Evolutionary conservation across 2,797 vertebrate genomes (phyloP), one percentile per base, ranked within the genome.

Genomic region (Artibeus jamaicensis): DNA sequence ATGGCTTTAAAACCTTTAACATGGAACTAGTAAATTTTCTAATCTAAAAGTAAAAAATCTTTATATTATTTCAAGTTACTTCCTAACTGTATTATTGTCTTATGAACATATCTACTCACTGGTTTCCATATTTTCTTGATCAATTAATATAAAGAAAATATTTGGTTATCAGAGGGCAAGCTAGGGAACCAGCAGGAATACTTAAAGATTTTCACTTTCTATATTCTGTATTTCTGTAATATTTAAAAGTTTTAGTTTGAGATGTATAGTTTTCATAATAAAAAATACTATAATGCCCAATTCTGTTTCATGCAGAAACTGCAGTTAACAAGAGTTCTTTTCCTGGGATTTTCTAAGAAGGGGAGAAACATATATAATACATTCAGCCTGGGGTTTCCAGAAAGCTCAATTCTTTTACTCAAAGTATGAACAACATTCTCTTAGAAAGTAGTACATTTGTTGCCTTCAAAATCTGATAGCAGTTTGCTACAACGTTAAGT

Each of bases 401-500:
- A 92, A 90, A 97, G 32, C 87, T 74, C 48, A 84, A 37, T 87
- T 94, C 16, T 89, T 48, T 96, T 93, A 94, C 70, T 91, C 26
- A 86, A 90, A 96, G 34, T 94, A 84, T 73, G 32, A 96, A 84
- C 86, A 92, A 86, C 32, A 95, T 46, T 93, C 50, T 89, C 59
- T 92, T 94, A 87, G 55, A 96, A 96, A 93, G 48, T 46, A 95
- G 86, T 77, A 79, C 9, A 81, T 74, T 86, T 96, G 91, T 55
- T 96, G 93, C 76, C 87, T 93, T 94, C 29, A 93, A 82, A 79
- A 97, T 76, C 2, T 74, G 81, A 78, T 62, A 77, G 6, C 59
- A 22, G 26, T 86, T 94, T 89, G 26, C 74, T 95, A 90, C 9
- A 26, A 92, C 55, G 91, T 81, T 92, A 95, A 71, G 62, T 83